Conservation (phyloP, 2,888 invertebrate species). For the Heliconius sara region DNA sequence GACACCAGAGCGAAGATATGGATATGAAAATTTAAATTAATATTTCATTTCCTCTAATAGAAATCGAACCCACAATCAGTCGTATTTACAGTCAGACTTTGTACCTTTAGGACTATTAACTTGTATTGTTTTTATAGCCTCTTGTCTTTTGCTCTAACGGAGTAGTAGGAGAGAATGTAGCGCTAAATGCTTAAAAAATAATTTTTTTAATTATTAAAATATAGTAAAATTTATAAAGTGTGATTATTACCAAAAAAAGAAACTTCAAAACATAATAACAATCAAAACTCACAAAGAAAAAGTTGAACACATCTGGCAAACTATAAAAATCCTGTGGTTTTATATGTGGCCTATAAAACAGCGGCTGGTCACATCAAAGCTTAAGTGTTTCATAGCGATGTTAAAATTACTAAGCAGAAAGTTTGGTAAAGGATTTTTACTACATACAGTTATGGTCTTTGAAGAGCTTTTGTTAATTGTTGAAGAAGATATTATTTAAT, state of each 20-base stretch:
- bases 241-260: not conserved
- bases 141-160: too few relatives aligned
- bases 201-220: too few relatives aligned
- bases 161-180: too few relatives aligned
- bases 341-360: slow-evolving; percentile 61
- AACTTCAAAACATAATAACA: not conserved
- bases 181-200: too few relatives aligned
- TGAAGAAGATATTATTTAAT: not conserved
- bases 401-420: slow-evolving; percentile 55
- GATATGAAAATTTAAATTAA: too few relatives aligned
- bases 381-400: slow-evolving; percentile 60
- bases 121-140: too few relatives aligned
- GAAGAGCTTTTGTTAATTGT: not conserved
- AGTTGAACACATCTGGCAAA: slow-evolving; percentile 53
- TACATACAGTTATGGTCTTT: slow-evolving; percentile 34
- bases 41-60: too few relatives aligned
- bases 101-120: too few relatives aligned
- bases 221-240: too few relatives aligned
- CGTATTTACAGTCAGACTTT: too few relatives aligned
- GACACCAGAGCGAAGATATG: too few relatives aligned
- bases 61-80: too few relatives aligned
- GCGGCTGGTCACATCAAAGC: slow-evolving; percentile 59
- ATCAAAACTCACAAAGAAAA: slow-evolving; percentile 19
- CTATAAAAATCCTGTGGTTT: slow-evolving; percentile 64
- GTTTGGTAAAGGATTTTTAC: slow-evolving; percentile 35